Evolutionary conservation across 2,113 vertebrate genomes (phyloP).

Genomic region (Odocoileus virginianus): DNA sequence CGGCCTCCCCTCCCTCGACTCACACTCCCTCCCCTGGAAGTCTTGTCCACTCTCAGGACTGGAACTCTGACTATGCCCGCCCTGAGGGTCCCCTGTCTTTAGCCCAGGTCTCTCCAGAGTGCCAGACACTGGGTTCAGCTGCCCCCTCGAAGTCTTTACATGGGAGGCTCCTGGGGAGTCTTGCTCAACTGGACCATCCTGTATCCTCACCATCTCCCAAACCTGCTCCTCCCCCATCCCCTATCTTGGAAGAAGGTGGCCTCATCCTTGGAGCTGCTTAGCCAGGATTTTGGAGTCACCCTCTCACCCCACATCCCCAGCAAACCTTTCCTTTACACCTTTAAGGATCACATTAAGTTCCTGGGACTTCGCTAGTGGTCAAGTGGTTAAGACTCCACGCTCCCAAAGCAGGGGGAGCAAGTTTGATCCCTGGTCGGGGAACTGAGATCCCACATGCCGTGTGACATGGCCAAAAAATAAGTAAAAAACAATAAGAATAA

Average conservation of each 20-base stretch:
- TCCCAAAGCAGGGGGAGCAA: neutral
- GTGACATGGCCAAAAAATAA: neutral
- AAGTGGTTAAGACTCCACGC: neutral
- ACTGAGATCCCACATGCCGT: neutral
- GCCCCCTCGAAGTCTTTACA: rapidly evolving
- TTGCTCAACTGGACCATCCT: neutral
- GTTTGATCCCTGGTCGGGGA: neutral
- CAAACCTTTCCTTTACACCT: no score
- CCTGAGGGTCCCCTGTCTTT: neutral
- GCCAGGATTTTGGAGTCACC: neutral
- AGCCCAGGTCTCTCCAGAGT: rapidly evolving
- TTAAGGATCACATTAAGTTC: neutral
- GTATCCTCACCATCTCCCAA: neutral
- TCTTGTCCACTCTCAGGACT: neutral
- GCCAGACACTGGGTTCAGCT: neutral
- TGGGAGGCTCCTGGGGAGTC: neutral
- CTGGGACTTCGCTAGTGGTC: neutral
- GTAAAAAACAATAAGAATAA: neutral
- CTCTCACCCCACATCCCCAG: neutral
- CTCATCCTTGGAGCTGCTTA: neutral
- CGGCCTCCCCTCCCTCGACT: neutral
- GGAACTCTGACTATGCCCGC: rapidly evolving
- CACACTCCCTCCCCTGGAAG: neutral
- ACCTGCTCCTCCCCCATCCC: neutral
- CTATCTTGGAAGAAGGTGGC: neutral